These are phyloP conservation scores for Harlomillsia oculata DNA, from an alignment of 1,140 invertebrate species.

Conservation along the genomic window DNA sequence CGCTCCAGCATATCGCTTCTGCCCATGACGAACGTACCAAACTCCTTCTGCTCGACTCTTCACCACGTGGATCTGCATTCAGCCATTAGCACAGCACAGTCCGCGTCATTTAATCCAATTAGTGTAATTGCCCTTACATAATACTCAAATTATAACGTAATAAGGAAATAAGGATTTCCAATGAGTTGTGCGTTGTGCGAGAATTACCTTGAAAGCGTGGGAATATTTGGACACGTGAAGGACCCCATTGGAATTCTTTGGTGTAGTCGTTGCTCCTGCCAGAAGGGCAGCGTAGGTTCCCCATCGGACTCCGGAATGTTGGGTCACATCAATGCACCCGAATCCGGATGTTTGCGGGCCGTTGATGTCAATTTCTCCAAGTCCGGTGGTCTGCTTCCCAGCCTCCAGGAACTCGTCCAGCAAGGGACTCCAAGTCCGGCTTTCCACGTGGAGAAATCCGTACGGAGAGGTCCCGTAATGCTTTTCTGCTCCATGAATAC, in stretches of 20 bases:
- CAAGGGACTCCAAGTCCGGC: conserved; percentile 25
- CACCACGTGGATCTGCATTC: conserved; percentile 22
- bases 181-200: too few species aligned
- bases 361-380: conserved; percentile 46
- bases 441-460: conserved; percentile 22
- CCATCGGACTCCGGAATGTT: conserved; percentile 41
- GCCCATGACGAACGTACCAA: conserved; percentile 48
- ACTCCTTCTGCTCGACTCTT: conserved; percentile 49
- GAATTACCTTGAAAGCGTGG: conserved; percentile 12
- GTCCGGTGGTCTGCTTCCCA: conserved; percentile 44
- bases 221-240: conserved; percentile 38
- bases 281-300: conserved; percentile 49
- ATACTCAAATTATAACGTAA: too few species aligned
- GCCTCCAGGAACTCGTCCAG: conserved; percentile 45
- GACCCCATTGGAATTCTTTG: too few species aligned
- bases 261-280: conserved; percentile 41
- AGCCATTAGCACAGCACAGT: conserved; percentile 24
- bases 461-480: conserved; percentile 23
- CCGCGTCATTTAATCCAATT: too few species aligned
- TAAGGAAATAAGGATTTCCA: too few species aligned
- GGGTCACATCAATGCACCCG: conserved; percentile 15
- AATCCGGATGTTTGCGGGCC: conserved; percentile 36
- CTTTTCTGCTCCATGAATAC: conserved; percentile 4
- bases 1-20: conserved; percentile 48
- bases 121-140: too few species aligned